Base-by-base conservation (phyloP, 92 coral and sea anemone genomes). In the Porites lobata region DNA sequence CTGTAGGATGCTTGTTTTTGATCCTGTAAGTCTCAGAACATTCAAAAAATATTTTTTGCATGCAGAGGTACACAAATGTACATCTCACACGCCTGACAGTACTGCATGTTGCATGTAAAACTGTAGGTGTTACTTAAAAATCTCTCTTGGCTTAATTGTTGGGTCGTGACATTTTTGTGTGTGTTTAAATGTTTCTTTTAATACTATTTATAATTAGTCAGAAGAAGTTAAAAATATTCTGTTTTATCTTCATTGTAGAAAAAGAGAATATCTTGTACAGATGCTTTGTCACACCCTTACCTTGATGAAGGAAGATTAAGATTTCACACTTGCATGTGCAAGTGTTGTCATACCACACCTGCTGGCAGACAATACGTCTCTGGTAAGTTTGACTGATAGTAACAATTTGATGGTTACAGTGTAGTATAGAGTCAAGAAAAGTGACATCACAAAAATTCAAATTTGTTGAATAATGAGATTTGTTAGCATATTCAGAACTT, bases 261-360 rank as follows among this genome's bases (percentile, higher is more conserved):
- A 47, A 96, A 98, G 82, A 90, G 99, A 82, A 98, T 98, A 65
- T 87, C 95, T 15, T 98, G 99, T 63, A 85, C 95, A 10, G 99
- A 98, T 88, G 99, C 98, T 21, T 80, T 98, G 59, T 98, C 99
- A 47, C 99, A 98, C 86, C 99, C 98, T 38, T 98, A 98, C 85
- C 93, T 98, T 80, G 99, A 98, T 63, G 99, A 98, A 87, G 99
- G 99, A 71, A 83, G 98, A 79, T 81, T 98, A 78, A 81, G 99
- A 76, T 98, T 92, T 86, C 99, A 98, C 80, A 96, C 99, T 7
- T 98, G 99, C 63, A 98, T 98, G 99, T 98, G 99, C 88, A 96
- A 88, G 81, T 98, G 99, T 61, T 98, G 99, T 80, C 96, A 92
- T 74, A 98, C 95, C 29, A 94, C 96, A 63, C 90, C 96, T 51